Percentiles rank a stretch among this genome's conserved stretches.
Conservation (phyloP, 1,140 invertebrate species). For the Neodiprion pinetum region DNA sequence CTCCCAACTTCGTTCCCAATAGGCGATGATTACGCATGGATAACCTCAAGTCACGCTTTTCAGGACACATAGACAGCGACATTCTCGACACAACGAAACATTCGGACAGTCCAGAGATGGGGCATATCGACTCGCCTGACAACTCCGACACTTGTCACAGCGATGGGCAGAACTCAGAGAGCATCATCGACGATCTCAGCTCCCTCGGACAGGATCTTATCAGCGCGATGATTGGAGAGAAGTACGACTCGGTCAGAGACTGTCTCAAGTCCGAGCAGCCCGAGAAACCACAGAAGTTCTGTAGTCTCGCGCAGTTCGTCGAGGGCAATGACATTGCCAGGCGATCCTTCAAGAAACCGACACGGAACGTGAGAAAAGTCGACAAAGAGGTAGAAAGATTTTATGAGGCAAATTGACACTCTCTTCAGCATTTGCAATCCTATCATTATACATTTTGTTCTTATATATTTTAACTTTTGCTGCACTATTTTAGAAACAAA, state of each 20-base stretch:
- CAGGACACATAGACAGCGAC: constrained; percentile 54
- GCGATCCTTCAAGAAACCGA: constrained; percentile 70
- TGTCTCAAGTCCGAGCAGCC: constrained; percentile 46
- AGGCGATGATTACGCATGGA: constrained; percentile 19
- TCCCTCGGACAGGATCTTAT: constrained; percentile 72
- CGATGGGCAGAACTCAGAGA: constrained; percentile 75
- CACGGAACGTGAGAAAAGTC: constrained; percentile 28
- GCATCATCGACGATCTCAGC: constrained; percentile 78
- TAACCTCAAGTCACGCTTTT: constrained; percentile 46
- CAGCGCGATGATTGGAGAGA: constrained; percentile 66
- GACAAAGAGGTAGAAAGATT: constrained; percentile 29
- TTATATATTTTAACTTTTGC: too few relatives aligned
- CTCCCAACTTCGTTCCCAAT: constrained; percentile 11
- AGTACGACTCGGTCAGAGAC: constrained; percentile 58
- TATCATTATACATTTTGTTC: too few relatives aligned
- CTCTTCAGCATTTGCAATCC: background rate
- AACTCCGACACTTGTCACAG: constrained; percentile 73
- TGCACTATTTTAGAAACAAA: too few relatives aligned
- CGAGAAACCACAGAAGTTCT: constrained; percentile 68
- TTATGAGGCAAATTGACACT: constrained; percentile 2
- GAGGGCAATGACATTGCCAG: constrained; percentile 82
- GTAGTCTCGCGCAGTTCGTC: constrained; percentile 78
- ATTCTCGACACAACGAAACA: constrained; percentile 53
- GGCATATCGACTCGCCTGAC: constrained; percentile 83
- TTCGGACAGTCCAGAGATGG: constrained; percentile 63